Evolutionary conservation across 2,888 invertebrate species (phyloP), one percentile per base, ranked within the genome.

Genomic region (Steinernema carpocapsae): DNA sequence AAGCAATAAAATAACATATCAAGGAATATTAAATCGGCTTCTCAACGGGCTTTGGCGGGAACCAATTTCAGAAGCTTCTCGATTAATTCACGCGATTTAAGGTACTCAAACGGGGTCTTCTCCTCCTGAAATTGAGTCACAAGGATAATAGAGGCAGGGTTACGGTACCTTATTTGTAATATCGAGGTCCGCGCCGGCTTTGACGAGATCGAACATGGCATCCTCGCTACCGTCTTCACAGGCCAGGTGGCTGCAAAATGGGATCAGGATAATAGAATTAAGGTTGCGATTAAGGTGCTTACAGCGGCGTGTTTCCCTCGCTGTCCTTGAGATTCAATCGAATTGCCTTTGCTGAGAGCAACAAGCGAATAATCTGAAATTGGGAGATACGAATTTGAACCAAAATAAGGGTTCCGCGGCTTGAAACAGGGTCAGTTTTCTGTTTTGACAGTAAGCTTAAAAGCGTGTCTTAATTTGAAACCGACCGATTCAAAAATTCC

Each of bases 131-230:
- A 17, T 7, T 14, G 19, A 17, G 48, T 17, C 48, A 48, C 6
- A 48, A 6, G n/a, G 7, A 6, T 48, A 4, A 4, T 19, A 48
- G 4, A 48, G 19, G 19, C n/a, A 6, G 3, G 7, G 19, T 17
- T 48, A 48, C 4, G n/a, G 48, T 17, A 48, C 48, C 48, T 48
- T 48, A 19, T 48, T 48, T 17, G n/a, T 4, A 6, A 48, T 19
- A 48, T 48, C 48, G n/a, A 48, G 48, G 19, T 48, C 48, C n/a
- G 48, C 48, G 7, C 48, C 48, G 48, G 48, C 48, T 17, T 6
- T 48, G 48, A 48, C 48, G 48, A 48, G 48, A 48, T 48, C 48
- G n/a, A 48, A 48, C 48, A 48, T 48, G 48, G 48, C 48, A 48
- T 48, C 48, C 19, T 48, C 48, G n/a, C 48, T n/a, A 17, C n/a